phyloP scores from a whole-genome alignment of 2,888 invertebrate species.

The Epistrophe eligans region DNA sequence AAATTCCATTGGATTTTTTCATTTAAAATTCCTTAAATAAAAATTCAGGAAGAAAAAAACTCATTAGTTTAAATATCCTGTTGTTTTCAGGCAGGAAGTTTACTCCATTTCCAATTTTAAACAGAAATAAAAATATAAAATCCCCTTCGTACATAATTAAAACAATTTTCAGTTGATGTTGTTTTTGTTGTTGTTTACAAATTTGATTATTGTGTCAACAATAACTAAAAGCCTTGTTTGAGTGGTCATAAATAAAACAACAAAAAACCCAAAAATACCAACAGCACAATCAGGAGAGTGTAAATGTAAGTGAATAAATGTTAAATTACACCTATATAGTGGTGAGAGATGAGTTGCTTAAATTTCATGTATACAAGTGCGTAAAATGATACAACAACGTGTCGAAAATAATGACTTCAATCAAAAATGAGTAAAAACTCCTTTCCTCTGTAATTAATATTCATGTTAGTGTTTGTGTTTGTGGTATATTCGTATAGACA shows the following conservation, averaged over 20 bases:
- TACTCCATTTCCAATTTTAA: conserved; percentile 25
- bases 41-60: conserved; percentile 5
- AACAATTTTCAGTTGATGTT: conserved; percentile 1
- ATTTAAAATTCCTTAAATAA: conserved; percentile 16
- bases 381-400: background rate
- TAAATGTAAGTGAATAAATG: background rate
- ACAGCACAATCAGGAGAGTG: background rate
- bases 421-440: background rate
- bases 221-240: conserved; percentile 19
- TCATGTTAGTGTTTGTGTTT: conserved; percentile 11
- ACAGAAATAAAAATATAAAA: background rate
- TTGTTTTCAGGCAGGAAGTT: conserved; percentile 12
- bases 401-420: background rate
- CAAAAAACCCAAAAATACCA: background rate
- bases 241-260: background rate
- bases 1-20: background rate
- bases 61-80: conserved; percentile 39
- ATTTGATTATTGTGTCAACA: conserved; percentile 22
- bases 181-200: conserved; percentile 4
- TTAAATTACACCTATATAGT: background rate
- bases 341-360: background rate
- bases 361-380: background rate
- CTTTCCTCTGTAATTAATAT: background rate
- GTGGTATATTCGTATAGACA: background rate
- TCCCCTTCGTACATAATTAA: conserved; percentile 10